Base-by-base conservation (phyloP, 1,140 invertebrate species). In the Myzus persicae region DNA sequence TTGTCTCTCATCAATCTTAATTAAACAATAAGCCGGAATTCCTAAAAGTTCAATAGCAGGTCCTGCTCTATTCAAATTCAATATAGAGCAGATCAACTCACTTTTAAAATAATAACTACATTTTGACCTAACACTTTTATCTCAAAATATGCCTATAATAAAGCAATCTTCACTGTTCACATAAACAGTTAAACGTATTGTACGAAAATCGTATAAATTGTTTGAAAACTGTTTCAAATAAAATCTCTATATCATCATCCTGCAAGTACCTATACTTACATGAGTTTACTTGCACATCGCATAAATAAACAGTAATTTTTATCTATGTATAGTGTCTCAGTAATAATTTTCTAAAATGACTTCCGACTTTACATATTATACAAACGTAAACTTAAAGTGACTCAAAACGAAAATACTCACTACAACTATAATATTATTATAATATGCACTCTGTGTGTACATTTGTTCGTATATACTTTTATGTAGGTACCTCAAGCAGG, bases 401-500 rank as follows among this genome's bases (percentile, higher is more conserved):
- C 11, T 88, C 31, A 44, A 87, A 38, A 87, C 42, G 46, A 87
- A 76, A 76, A 76, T 20, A 76, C 59, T 76, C 9, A 48, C 22
- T 54, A 54, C n/a, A n/a, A n/a, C 54, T 42, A 67, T n/a, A 42
- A 38, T 31, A 40, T 90, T 31, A 40, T 90, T 59, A 42, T 42
- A 51, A n/a, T 89, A 89, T 54, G 87, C 96, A 94, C 97, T 97
- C 31, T 36, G 31, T 40, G 46, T 42, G 40, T 48, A n/a, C n/a
- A n/a, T 81, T 51, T 48, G 44, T 51, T 31, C 91, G 18, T 87
- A 76, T n/a, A 24, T 22, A 24, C n/a, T 76, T n/a, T 11, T n/a
- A n/a, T 18, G 18, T n/a, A 76, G 59, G 7, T 76, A 93, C 81
- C 84, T 51, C 91, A 59, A 87, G 76, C 91, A 93, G 51, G 42